phyloP scores from a whole-genome alignment of 2,113 vertebrate genomes.

The Barnardius zonarius region DNA sequence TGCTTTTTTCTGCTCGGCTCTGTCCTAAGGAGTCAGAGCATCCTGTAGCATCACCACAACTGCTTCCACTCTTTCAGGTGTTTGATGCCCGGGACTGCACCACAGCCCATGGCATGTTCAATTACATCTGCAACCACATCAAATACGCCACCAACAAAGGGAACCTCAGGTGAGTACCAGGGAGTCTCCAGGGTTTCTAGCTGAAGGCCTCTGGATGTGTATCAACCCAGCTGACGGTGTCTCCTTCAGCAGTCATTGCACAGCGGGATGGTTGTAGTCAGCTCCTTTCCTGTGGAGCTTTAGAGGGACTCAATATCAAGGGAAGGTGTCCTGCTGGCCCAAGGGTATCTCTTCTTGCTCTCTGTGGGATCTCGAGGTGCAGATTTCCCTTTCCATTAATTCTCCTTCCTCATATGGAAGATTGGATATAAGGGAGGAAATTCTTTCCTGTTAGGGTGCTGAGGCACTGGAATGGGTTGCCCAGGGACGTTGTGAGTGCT shows the following conservation, averaged over 20 bases:
- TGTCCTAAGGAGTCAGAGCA: neutral
- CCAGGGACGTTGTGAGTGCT: too few relatives aligned
- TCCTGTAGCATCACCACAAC: neutral
- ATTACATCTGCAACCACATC: conserved; percentile 98
- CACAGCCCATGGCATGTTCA: conserved; percentile 97
- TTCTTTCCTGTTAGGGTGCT: too few relatives aligned
- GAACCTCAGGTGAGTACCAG: conserved; percentile 86
- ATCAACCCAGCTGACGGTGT: rapidly evolving
- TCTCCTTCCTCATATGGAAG: neutral
- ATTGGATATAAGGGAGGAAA: too few relatives aligned
- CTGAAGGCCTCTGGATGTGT: neutral
- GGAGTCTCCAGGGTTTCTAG: neutral
- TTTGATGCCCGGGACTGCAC: conserved; percentile 97
- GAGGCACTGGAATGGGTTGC: too few relatives aligned
- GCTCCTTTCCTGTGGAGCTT: rapidly evolving
- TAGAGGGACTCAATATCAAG: neutral
- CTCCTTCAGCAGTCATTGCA: neutral
- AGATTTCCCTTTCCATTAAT: neutral
- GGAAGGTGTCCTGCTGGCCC: neutral
- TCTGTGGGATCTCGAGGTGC: neutral
- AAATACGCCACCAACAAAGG: conserved; percentile 99
- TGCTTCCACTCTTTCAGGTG: conserved; percentile 75
- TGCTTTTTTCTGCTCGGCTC: neutral
- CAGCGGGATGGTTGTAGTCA: neutral
- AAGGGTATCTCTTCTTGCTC: neutral